Percentiles rank a stretch among this genome's conserved stretches.
phyloP scores from a whole-genome alignment of 2,797 vertebrate species.

The Petrocephalus sullivani region DNA sequence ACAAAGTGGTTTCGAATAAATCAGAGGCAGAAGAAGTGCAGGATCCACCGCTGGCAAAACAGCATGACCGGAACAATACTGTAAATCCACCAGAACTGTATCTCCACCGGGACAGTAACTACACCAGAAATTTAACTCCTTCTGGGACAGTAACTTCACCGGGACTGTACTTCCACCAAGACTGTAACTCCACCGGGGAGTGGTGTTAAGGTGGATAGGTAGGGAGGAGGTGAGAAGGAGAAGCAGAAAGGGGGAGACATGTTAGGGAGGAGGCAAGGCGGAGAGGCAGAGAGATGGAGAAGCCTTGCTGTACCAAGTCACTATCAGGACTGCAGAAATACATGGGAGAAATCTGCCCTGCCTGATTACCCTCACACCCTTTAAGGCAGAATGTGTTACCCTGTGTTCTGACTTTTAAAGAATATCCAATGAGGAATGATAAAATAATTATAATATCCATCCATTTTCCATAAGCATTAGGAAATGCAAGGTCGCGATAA shows the following conservation, averaged over 20 bases:
- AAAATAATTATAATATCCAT: not conserved
- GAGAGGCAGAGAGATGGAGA: not conserved
- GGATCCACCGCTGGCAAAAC: not conserved
- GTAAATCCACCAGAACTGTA: not conserved
- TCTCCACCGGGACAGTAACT: not conserved
- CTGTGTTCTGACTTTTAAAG: not conserved
- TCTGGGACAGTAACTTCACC: too few species aligned
- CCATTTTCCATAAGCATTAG: not conserved
- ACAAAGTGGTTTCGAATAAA: constrained; percentile 18
- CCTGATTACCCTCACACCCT: not conserved
- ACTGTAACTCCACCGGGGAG: not conserved
- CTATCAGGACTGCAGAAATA: not conserved
- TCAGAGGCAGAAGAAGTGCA: not conserved
- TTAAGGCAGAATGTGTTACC: not conserved
- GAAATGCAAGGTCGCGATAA: not conserved
- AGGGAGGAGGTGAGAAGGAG: not conserved
- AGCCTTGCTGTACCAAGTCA: not conserved
- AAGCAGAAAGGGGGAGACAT: not conserved
- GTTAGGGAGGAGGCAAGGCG: not conserved
- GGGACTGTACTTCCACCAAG: too few species aligned
- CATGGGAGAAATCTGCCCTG: not conserved
- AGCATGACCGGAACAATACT: not conserved
- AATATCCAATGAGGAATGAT: not conserved
- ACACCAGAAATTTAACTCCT: too few species aligned
- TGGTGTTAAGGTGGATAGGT: not conserved